Evolutionary conservation across 2,888 invertebrate species (phyloP).

Genomic region (Caenorhabditis japonica): DNA sequence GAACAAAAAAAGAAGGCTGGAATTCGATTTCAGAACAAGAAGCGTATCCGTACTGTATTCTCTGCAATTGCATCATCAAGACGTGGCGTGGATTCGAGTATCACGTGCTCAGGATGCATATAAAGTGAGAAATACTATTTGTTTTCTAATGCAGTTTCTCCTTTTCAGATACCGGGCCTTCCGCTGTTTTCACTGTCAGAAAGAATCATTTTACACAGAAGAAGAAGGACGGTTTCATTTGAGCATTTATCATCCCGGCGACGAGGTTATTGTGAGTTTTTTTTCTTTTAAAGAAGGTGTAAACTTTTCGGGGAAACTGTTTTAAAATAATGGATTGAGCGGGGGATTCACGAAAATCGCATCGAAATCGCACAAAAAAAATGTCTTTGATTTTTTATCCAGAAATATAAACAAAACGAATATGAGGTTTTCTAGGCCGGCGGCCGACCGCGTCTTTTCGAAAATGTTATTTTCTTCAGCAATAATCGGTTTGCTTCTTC

Average conservation of each 20-base stretch:
- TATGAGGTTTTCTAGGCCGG: no score
- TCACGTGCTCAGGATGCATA: conserved; percentile 53
- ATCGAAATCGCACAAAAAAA: no score
- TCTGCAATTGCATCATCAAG: conserved; percentile 53
- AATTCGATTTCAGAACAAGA: conserved; percentile 30
- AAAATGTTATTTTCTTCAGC: no score
- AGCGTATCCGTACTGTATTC: conserved; percentile 49
- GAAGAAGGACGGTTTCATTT: conserved; percentile 58
- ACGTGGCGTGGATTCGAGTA: conserved; percentile 60
- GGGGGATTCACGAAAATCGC: no score
- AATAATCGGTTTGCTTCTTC: no score
- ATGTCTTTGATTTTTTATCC: no score
- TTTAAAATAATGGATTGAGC: no score
- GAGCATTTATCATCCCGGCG: conserved; percentile 29
- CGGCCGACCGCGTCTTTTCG: no score
- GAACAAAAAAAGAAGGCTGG: not conserved
- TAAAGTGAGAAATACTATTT: conserved; percentile 45
- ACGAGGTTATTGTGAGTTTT: conserved; percentile 12
- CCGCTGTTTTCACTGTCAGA: conserved; percentile 55
- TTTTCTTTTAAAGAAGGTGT: no score
- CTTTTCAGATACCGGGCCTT: conserved; percentile 54
- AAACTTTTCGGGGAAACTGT: no score
- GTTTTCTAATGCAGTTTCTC: not conserved
- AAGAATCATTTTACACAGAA: conserved; percentile 58
- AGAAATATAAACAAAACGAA: no score